Percentiles rank a stretch among this genome's conserved stretches.
phyloP scores from a whole-genome alignment of 2,113 vertebrate species.

The Grammomys surdaster region DNA sequence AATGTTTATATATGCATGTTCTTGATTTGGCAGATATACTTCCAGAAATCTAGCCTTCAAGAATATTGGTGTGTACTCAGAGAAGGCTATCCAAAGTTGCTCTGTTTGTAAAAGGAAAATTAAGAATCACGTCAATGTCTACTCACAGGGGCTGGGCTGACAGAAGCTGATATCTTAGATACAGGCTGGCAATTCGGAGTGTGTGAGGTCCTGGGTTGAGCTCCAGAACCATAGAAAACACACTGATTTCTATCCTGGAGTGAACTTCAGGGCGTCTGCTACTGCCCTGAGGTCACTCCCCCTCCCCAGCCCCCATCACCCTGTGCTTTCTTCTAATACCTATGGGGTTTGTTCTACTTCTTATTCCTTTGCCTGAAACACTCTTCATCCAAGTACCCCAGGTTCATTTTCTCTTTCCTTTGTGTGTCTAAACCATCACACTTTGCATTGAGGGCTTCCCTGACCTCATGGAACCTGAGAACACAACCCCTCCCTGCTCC shows the following conservation, averaged over 20 bases:
- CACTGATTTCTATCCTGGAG: neutral
- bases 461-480: neutral
- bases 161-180: neutral
- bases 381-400: neutral
- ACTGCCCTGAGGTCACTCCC: neutral
- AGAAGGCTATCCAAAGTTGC: neutral
- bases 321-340: neutral
- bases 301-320: neutral
- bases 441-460: neutral
- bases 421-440: neutral
- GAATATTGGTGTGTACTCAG: neutral
- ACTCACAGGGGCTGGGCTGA: neutral
- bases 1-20: neutral
- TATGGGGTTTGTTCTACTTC: neutral
- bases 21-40: neutral
- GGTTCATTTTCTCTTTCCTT: neutral
- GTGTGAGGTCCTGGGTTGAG: neutral
- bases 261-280: too few relatives aligned
- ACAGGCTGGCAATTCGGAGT: neutral
- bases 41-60: neutral
- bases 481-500: neutral
- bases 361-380: neutral
- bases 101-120: constrained; percentile 10
- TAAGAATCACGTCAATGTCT: neutral
- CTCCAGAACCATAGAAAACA: neutral